phyloP scores from a whole-genome alignment of 92 coral and sea anemone species.

The Heteractis magnifica region DNA sequence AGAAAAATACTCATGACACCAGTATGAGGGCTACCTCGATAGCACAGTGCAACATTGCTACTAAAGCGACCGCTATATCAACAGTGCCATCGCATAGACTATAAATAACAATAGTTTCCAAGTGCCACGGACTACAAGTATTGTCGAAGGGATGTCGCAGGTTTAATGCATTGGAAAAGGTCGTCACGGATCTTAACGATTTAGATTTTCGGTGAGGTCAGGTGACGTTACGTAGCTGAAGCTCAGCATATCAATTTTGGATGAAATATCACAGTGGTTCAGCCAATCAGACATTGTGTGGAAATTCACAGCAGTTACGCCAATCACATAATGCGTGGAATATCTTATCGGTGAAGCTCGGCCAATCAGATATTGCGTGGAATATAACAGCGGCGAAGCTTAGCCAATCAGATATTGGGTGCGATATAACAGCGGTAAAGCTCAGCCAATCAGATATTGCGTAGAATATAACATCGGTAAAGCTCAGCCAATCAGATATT shows the following conservation, averaged over 20 bases:
- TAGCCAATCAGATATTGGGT: not conserved
- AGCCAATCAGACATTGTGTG: not conserved
- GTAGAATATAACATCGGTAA: not conserved
- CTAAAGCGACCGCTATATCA: conserved; percentile 1
- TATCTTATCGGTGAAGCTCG: not conserved
- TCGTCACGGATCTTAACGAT: not conserved
- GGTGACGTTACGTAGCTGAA: not conserved
- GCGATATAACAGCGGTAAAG: not conserved
- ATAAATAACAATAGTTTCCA: not conserved
- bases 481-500: not conserved
- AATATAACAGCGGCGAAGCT: not conserved
- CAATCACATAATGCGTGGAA: not conserved
- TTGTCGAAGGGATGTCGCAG: not conserved
- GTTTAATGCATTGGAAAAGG: not conserved
- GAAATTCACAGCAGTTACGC: no score
- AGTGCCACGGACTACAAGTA: not conserved
- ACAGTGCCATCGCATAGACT: conserved; percentile 16
- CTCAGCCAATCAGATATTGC: not conserved
- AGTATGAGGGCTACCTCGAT: not conserved
- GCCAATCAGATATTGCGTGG: not conserved
- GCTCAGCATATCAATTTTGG: not conserved
- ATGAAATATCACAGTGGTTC: no score
- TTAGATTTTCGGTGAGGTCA: not conserved
- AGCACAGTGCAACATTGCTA: not conserved
- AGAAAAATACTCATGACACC: conserved; percentile 29